A percentile compares a stretch with the other conserved stretches of the same genome.
phyloP scores from a whole-genome alignment of 2,888 invertebrate species.

The Pseudeuparius sepicola region DNA sequence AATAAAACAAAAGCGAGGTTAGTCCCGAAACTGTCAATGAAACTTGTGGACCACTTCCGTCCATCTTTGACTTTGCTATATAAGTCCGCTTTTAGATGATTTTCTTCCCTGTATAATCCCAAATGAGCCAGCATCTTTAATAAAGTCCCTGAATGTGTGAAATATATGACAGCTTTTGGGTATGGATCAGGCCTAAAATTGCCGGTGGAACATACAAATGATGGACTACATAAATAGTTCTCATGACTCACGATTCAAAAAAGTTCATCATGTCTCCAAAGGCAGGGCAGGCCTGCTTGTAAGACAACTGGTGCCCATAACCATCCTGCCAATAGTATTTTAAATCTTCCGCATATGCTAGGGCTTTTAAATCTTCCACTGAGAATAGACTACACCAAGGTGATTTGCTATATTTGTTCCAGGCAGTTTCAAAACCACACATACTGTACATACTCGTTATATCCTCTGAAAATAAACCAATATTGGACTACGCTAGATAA shows the following conservation, averaged over 20 bases:
- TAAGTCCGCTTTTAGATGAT: constrained; percentile 48
- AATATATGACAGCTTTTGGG: constrained; percentile 50
- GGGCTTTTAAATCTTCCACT: constrained; percentile 45
- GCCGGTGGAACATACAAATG: too few species aligned
- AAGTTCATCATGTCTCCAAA: constrained; percentile 59
- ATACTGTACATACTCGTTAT: constrained; percentile 57
- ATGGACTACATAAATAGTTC: too few species aligned
- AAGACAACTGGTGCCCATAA: constrained; percentile 63
- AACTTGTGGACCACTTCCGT: constrained; percentile 48
- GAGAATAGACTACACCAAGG: constrained; percentile 75
- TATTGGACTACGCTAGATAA: constrained; percentile 5
- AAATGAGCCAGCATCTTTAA: constrained; percentile 65
- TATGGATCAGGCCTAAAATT: constrained; percentile 27
- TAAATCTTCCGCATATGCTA: constrained; percentile 70
- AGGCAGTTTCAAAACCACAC: constrained; percentile 78
- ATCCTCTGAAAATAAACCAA: constrained; percentile 42
- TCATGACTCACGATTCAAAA: constrained; percentile 48
- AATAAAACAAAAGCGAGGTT: constrained; percentile 65
- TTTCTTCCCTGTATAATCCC: constrained; percentile 58
- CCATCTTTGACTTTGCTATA: constrained; percentile 33
- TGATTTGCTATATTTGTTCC: constrained; percentile 51
- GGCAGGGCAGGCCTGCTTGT: constrained; percentile 65
- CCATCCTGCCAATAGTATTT: constrained; percentile 77
- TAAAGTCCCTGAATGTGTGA: constrained; percentile 75
- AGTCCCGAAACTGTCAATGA: constrained; percentile 70